Evolutionary conservation across 2,113 vertebrate genomes (phyloP).

Genomic region (Hypanus sabinus): DNA sequence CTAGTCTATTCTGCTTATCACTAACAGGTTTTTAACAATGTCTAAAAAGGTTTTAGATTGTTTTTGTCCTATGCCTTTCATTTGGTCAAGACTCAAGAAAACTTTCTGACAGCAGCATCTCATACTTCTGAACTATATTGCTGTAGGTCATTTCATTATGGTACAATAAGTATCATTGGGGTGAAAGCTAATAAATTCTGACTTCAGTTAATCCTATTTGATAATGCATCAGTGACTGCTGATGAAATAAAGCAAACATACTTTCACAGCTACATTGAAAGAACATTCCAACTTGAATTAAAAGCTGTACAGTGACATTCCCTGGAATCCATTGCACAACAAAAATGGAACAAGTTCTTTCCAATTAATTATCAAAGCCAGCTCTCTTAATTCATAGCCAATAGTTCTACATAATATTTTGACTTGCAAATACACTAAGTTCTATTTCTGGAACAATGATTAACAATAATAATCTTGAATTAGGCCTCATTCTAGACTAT

Average conservation of each 20-base stretch:
- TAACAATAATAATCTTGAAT: background rate
- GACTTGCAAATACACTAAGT: background rate
- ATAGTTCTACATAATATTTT: background rate
- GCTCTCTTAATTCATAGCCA: background rate
- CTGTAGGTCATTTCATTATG: background rate
- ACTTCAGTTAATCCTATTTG: constrained; percentile 22
- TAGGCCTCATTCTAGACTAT: background rate
- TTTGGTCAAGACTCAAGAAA: background rate
- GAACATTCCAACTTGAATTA: background rate
- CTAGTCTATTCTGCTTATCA: background rate
- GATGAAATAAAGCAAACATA: background rate
- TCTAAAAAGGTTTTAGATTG: background rate
- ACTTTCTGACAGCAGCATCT: background rate
- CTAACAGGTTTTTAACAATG: background rate
- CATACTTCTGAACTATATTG: background rate
- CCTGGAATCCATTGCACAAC: background rate
- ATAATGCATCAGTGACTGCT: background rate
- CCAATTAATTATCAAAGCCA: background rate
- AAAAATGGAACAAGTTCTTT: background rate
- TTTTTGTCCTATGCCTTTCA: background rate
- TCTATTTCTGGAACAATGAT: background rate
- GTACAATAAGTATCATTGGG: background rate
- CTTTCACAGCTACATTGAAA: background rate
- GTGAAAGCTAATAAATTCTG: constrained; percentile 17
- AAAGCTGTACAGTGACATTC: background rate